phyloP scores from a whole-genome alignment of 2,113 vertebrate genomes.

The Amphiprion ocellaris region DNA sequence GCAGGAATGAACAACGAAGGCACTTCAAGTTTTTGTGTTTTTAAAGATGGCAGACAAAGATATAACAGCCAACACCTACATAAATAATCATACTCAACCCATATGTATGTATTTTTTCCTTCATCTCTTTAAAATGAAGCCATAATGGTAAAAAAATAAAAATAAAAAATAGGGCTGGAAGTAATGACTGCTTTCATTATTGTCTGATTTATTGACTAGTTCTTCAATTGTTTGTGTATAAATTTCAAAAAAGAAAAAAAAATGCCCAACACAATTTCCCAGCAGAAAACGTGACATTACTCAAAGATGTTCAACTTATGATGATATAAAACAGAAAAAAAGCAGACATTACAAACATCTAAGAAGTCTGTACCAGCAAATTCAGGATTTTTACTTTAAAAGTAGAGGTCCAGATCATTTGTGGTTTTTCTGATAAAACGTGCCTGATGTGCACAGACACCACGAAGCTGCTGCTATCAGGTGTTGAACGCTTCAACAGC shows the following conservation, averaged over 20 bases:
- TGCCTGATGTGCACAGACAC: background rate
- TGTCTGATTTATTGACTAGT: background rate
- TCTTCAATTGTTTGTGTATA: background rate
- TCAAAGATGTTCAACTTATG: background rate
- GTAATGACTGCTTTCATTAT: background rate
- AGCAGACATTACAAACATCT: background rate
- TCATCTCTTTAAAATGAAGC: slow-evolving; percentile 28
- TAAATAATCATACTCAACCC: background rate
- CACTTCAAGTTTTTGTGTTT: slow-evolving; percentile 74
- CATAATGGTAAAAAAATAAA: background rate
- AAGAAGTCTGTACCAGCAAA: slow-evolving; percentile 12
- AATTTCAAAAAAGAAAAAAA: background rate
- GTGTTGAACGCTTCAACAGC: slow-evolving; percentile 45
- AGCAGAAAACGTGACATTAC: background rate
- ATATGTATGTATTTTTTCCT: background rate
- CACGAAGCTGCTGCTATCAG: slow-evolving; percentile 10
- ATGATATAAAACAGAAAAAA: slow-evolving; percentile 5
- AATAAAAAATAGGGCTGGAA: background rate
- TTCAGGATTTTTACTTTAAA: slow-evolving; percentile 4
- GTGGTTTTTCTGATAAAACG: slow-evolving; percentile 2
- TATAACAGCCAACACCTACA: slow-evolving; percentile 16
- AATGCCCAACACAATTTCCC: background rate
- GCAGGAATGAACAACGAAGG: slow-evolving; percentile 74
- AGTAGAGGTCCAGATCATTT: background rate
- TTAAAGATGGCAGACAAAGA: slow-evolving; percentile 19